A percentile compares a stretch with the other conserved stretches of the same genome.
phyloP scores from a whole-genome alignment of 2,888 invertebrate genomes.

The Drosophila ezoana region DNA sequence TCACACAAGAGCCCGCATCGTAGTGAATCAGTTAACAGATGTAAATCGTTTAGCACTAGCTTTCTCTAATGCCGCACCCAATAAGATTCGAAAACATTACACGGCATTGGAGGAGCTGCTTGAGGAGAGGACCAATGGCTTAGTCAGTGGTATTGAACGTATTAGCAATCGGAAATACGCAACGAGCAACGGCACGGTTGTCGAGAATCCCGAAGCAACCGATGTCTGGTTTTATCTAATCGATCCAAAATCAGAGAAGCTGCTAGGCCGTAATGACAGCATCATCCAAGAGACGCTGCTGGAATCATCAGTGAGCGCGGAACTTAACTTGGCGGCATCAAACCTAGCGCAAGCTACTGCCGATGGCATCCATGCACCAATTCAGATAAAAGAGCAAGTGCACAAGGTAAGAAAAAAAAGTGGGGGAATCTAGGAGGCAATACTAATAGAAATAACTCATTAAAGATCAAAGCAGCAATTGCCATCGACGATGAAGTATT shows the following conservation, averaged over 20 bases:
- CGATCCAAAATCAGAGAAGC: slow-evolving; percentile 91
- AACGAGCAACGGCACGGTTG: slow-evolving; percentile 90
- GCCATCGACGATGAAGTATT: slow-evolving; percentile 90
- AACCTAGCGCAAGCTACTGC: slow-evolving; percentile 89
- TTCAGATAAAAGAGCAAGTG: slow-evolving; percentile 83
- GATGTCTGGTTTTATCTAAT: slow-evolving; percentile 95
- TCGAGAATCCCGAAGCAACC: slow-evolving; percentile 89
- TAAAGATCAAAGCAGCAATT: slow-evolving; percentile 86
- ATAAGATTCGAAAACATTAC: slow-evolving; percentile 87
- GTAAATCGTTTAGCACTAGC: slow-evolving; percentile 92
- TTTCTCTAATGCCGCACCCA: slow-evolving; percentile 90
- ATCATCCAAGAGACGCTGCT: slow-evolving; percentile 89
- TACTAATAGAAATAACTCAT: slow-evolving; percentile 2
- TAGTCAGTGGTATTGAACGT: slow-evolving; percentile 93
- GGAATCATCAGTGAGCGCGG: slow-evolving; percentile 88
- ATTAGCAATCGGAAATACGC: slow-evolving; percentile 91
- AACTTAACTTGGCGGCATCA: slow-evolving; percentile 89
- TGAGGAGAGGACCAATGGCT: slow-evolving; percentile 87
- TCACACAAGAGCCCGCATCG: slow-evolving; percentile 82
- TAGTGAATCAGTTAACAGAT: slow-evolving; percentile 90
- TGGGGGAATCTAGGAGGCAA: too few relatives aligned
- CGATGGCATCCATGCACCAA: slow-evolving; percentile 87
- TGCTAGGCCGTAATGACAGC: slow-evolving; percentile 90
- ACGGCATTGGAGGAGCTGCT: slow-evolving; percentile 85
- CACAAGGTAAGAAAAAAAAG: slow-evolving; percentile 75